A percentile compares a stretch with the other conserved stretches of the same genome.
These are phyloP conservation scores for Clarias platycephalus DNA, from an alignment of 2,797 vertebrate genomes.

Conservation along the genomic window DNA sequence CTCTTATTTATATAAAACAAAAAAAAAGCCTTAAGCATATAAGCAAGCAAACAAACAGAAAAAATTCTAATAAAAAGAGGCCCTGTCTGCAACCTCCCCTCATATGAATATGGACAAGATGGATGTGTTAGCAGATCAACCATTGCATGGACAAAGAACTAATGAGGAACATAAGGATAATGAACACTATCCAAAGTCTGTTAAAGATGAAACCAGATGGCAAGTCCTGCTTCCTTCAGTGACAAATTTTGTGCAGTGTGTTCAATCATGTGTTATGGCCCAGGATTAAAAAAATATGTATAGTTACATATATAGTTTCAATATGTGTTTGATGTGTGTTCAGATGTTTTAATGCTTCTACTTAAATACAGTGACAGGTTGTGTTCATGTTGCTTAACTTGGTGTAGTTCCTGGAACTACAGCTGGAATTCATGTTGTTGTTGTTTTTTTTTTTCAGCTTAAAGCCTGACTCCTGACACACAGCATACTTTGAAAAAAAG, in stretches of 20 bases:
- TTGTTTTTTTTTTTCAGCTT: neutral
- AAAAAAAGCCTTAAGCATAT: neutral
- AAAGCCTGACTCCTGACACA: neutral
- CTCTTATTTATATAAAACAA: neutral
- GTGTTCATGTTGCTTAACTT: neutral
- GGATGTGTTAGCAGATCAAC: conserved; percentile 24
- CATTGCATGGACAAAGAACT: neutral
- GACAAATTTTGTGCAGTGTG: neutral
- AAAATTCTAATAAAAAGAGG: neutral
- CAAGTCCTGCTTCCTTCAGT: neutral
- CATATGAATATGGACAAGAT: conserved; percentile 19
- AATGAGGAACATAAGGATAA: neutral
- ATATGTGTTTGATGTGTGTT: neutral
- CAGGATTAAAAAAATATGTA: neutral
- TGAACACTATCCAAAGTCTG: conserved; percentile 5
- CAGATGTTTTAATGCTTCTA: neutral
- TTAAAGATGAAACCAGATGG: conserved; percentile 19
- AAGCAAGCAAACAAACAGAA: neutral
- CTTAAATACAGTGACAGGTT: neutral
- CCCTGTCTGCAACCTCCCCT: neutral
- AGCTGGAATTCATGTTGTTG: neutral
- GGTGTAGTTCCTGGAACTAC: conserved; percentile 30
- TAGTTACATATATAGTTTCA: neutral
- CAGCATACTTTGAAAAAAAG: neutral
- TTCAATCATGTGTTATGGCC: neutral